Conservation (phyloP, 2,113 vertebrate genomes). For the Protomyctophum bolini region DNA sequence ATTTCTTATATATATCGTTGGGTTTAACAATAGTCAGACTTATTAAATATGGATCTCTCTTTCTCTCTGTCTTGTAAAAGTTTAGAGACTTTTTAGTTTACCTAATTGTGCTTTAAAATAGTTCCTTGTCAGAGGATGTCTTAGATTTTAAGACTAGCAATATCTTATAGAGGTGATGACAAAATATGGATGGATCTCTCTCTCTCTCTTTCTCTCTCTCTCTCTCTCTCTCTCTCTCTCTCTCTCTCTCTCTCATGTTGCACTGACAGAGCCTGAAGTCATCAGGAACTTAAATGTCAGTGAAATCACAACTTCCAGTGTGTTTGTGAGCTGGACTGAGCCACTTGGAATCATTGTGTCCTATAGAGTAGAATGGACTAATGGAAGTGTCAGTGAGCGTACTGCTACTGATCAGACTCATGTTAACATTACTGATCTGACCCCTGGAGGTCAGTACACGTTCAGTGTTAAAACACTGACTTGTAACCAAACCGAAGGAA, state of each 20-base stretch:
- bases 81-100: too few relatives aligned
- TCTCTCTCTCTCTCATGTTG: background rate
- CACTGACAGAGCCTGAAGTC: conserved; percentile 5
- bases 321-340: conserved; percentile 16
- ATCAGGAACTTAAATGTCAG: background rate
- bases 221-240: background rate
- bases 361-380: conserved; percentile 8
- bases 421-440: conserved; percentile 6
- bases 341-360: background rate
- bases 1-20: too few relatives aligned
- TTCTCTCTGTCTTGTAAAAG: too few relatives aligned
- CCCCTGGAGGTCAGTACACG: conserved; percentile 1
- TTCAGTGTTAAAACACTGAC: conserved; percentile 11
- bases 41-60: too few relatives aligned
- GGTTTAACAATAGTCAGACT: too few relatives aligned
- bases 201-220: background rate
- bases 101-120: background rate
- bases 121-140: background rate
- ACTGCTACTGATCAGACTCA: background rate
- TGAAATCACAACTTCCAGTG: conserved; percentile 14
- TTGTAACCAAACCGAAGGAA: conserved; percentile 10
- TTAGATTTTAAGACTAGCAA: background rate
- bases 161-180: background rate
- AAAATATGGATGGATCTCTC: background rate
- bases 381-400: background rate